Percentiles rank a stretch among this genome's conserved stretches.
phyloP scores from a whole-genome alignment of 2,113 vertebrate species.

The Monarcha castaneiventris region DNA sequence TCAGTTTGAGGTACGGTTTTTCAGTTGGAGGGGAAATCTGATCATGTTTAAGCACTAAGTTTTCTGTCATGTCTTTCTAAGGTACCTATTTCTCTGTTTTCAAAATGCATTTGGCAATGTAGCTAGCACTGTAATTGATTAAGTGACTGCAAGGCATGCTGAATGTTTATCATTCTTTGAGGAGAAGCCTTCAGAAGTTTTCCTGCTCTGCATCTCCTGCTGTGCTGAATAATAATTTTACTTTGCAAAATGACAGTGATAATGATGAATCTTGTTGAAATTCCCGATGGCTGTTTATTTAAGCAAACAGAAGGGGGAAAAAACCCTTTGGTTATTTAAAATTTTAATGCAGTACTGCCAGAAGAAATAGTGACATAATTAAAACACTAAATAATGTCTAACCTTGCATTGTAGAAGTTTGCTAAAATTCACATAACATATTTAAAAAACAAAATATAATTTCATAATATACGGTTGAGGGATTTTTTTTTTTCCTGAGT shows the following conservation, averaged over 20 bases:
- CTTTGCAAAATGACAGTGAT: not conserved
- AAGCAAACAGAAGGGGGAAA: not conserved
- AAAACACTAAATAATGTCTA: not conserved
- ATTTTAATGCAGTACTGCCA: not conserved
- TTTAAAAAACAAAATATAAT: not conserved
- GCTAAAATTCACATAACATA: not conserved
- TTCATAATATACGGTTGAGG: fast-evolving
- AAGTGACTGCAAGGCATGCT: not conserved
- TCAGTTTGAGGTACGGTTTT: not conserved
- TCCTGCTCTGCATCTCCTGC: not conserved
- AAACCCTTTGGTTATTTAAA: not conserved
- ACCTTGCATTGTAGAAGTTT: not conserved
- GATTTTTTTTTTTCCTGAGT: not conserved
- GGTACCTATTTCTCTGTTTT: not conserved
- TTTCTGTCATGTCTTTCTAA: not conserved
- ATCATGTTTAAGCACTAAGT: not conserved
- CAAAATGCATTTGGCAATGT: not conserved
- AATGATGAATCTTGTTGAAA: not conserved
- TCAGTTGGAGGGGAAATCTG: not conserved
- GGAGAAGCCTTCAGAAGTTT: not conserved
- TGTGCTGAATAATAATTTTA: not conserved
- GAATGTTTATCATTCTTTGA: not conserved
- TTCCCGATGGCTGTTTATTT: not conserved
- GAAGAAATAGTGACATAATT: not conserved
- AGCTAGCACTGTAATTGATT: not conserved